These are phyloP conservation scores for Eucidaris tribuloides DNA, from an alignment of 35 echinoderm and acorn worm genomes.

Conservation along the genomic window DNA sequence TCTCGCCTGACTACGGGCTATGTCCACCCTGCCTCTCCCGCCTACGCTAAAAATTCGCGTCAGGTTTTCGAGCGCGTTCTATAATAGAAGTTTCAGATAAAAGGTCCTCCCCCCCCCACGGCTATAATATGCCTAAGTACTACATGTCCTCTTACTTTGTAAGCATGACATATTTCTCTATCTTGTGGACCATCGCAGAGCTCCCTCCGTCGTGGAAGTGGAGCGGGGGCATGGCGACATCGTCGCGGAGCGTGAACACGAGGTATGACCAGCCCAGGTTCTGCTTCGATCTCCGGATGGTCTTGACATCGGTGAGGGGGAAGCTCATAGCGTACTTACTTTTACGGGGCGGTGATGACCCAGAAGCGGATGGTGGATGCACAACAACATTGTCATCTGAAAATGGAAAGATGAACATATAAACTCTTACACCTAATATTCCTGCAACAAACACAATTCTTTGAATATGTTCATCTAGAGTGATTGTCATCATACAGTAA, in stretches of 20 bases:
- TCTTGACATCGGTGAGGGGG: constrained; percentile 59
- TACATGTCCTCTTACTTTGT: constrained; percentile 90
- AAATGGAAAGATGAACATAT: too few species aligned
- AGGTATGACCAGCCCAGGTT: constrained; percentile 92
- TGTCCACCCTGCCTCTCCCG: too few species aligned
- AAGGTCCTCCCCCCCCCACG: too few species aligned
- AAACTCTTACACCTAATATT: too few species aligned
- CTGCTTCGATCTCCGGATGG: constrained; percentile 79
- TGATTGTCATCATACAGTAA: too few species aligned
- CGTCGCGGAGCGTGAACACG: constrained; percentile 78
- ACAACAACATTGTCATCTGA: constrained; percentile 15
- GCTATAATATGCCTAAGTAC: too few species aligned
- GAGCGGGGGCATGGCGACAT: constrained; percentile 75
- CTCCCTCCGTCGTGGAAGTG: constrained; percentile 98
- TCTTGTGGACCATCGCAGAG: constrained; percentile 48
- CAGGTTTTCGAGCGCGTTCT: too few species aligned
- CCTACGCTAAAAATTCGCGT: too few species aligned
- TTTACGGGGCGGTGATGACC: constrained; percentile 33
- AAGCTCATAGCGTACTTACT: constrained; percentile 76
- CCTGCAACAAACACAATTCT: too few species aligned
- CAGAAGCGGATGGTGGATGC: not conserved
- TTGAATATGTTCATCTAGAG: too few species aligned
- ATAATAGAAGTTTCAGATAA: too few species aligned
- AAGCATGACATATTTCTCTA: constrained; percentile 84
- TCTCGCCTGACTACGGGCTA: too few species aligned